phyloP scores from a whole-genome alignment of 2,888 invertebrate species.

The Agrochola litura region DNA sequence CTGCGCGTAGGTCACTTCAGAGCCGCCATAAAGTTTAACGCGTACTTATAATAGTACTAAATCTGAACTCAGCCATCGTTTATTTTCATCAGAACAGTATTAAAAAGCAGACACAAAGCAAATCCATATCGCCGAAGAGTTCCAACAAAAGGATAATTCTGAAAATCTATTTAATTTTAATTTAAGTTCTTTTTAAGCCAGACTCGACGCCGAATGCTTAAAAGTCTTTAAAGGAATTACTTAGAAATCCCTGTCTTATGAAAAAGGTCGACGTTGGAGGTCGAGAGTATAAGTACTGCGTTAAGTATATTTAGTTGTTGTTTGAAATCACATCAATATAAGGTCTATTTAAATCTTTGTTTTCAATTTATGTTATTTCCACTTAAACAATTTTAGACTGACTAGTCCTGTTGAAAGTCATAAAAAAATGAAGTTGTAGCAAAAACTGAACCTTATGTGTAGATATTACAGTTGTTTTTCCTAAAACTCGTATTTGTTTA shows the following conservation, averaged over 20 bases:
- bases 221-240: constrained; percentile 33
- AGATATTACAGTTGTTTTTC: too few species aligned
- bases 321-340: background rate
- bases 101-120: background rate
- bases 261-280: constrained; percentile 17
- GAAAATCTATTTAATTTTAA: constrained; percentile 29
- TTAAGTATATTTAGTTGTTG: background rate
- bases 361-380: too few species aligned
- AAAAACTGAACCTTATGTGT: too few species aligned
- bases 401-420: too few species aligned
- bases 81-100: background rate
- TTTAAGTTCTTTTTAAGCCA: constrained; percentile 37
- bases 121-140: background rate
- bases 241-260: constrained; percentile 19
- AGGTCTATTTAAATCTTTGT: too few species aligned
- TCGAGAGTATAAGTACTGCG: background rate
- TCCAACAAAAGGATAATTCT: background rate
- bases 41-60: too few species aligned
- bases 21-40: too few species aligned
- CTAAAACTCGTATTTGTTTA: too few species aligned
- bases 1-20: too few species aligned
- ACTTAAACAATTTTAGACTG: too few species aligned
- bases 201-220: constrained; percentile 5
- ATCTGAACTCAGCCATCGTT: background rate
- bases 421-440: too few species aligned